Percentiles rank a stretch among this genome's conserved stretches.
Evolutionary conservation across 2,888 invertebrate genomes (phyloP).

Genomic region (Ypsolopha sequella): DNA sequence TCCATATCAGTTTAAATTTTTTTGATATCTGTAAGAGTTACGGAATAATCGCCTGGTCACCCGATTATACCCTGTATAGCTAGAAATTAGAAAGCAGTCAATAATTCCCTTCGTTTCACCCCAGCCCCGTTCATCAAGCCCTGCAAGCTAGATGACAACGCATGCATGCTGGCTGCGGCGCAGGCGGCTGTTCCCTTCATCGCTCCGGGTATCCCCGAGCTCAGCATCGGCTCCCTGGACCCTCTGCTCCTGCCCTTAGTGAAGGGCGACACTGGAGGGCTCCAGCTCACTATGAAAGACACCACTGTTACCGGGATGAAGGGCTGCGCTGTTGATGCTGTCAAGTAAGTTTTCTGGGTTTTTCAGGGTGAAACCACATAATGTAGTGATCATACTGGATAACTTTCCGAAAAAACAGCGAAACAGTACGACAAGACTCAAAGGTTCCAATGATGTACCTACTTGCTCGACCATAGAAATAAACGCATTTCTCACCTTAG

Average conservation of each 20-base stretch:
- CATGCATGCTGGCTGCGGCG: conserved; percentile 32
- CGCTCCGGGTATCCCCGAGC: conserved; percentile 35
- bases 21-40: no score
- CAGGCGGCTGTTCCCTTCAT: conserved; percentile 35
- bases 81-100: no score
- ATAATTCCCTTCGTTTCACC: not conserved
- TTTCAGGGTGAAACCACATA: no score
- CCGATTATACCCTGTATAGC: no score
- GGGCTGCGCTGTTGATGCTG: conserved; percentile 31
- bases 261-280: conserved; percentile 33
- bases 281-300: conserved; percentile 35
- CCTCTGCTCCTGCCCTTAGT: conserved; percentile 37
- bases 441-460: no score
- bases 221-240: conserved; percentile 39
- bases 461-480: no score
- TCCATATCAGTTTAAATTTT: no score
- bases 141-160: conserved; percentile 33
- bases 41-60: no score
- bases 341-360: conserved; percentile 36
- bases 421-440: no score
- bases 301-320: conserved; percentile 42
- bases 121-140: conserved; percentile 52
- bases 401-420: no score
- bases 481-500: no score
- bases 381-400: no score